Conservation (phyloP, 2,113 vertebrate species). For the Hippocampus mohnikei region DNA sequence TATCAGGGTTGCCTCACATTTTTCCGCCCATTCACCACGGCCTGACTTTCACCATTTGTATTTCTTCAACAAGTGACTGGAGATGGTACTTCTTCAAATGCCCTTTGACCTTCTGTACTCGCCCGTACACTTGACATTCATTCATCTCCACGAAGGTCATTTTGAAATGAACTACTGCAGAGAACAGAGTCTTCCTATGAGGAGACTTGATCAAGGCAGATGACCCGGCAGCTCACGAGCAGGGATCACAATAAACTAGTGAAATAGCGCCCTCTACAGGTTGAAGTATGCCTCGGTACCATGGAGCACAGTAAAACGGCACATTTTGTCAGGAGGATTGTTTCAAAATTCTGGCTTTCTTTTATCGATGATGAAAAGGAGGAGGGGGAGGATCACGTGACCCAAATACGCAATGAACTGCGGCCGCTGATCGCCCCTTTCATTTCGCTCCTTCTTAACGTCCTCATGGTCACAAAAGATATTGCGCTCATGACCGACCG, state of each 20-base stretch:
- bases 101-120: background rate
- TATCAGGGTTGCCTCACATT: background rate
- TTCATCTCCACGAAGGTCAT: background rate
- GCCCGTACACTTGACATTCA: background rate
- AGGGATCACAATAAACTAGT: slow-evolving; percentile 31
- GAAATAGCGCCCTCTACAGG: slow-evolving; percentile 68
- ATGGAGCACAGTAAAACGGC: background rate
- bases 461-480: no score
- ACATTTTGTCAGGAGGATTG: background rate
- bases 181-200: background rate
- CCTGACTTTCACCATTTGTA: background rate
- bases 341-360: background rate
- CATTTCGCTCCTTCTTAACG: no score
- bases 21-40: background rate
- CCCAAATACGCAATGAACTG: no score
- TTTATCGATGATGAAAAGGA: no score
- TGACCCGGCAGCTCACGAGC: background rate
- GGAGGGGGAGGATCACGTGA: no score
- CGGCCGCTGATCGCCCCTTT: no score
- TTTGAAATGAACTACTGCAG: background rate
- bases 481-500: no score
- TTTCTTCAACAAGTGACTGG: background rate
- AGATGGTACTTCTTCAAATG: background rate
- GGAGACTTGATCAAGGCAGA: background rate
- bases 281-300: background rate